Evolutionary conservation across 1,140 invertebrate genomes (phyloP), one percentile per base, ranked within the genome.

Genomic region (Meloidogyne hapla): DNA sequence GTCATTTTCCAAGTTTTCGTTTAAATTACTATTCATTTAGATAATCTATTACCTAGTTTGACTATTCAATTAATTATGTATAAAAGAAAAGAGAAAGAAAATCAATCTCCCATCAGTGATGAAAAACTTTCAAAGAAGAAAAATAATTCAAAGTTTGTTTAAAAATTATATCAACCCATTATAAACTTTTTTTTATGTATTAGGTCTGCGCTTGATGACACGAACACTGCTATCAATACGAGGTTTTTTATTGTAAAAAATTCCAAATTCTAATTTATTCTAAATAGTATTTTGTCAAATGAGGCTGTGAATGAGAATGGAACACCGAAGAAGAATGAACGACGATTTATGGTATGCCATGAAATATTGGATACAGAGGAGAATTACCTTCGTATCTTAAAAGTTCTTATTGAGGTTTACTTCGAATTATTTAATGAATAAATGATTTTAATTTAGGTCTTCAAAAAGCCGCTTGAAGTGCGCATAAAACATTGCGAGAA

Each of bases 291-390:
- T 21, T 64, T 61, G 40, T 73, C 71, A 23, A n/a, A 18, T 73
- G 71, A 73, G 18, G 56, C 18, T 2, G 18, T 63, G 8, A 70
- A 26, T 42, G 68, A 77, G 23, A 74, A 63, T 42, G 70, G 56
- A n/a, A 76, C 79, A 26, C 79, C 80, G n/a, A 77, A 65, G n/a
- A 81, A 77, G 62, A 65, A 56, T 8, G 79, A 81, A 28, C 45
- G 69, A 21, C 72, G 79, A 38, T 80, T 66, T 67, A 28, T 67
- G 40, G 79, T 80, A 1, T 80, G 78, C 26, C 61, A 69, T 56
- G 79, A 80, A 66, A 77, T 80, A 26, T 45, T 80, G 25, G 74
- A 79, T 38, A 80, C 79, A 2, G 79, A 80, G 56, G 33, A 80
- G 48, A 80, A 80, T 61, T 80, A 80, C 26, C 40, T 81, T 45